These are phyloP conservation scores for Hypothenemus hampei DNA, from an alignment of 1,140 invertebrate genomes.

Conservation along the genomic window DNA sequence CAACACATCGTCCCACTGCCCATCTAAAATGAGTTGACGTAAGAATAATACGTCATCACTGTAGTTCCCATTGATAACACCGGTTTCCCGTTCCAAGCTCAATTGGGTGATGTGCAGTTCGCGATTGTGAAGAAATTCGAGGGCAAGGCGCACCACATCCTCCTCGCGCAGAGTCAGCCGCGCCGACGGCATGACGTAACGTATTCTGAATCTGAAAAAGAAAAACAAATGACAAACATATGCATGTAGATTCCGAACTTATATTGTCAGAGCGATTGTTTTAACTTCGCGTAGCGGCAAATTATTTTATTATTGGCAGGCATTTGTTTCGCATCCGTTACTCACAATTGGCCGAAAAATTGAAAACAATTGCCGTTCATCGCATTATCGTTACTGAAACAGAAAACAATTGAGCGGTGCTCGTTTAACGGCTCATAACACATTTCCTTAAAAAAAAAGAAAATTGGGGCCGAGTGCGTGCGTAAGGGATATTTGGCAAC, in stretches of 20 bases:
- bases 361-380: too few relatives aligned
- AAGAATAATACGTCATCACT: slow-evolving; percentile 91
- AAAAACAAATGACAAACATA: background rate
- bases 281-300: background rate
- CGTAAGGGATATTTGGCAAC: too few relatives aligned
- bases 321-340: background rate
- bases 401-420: too few relatives aligned
- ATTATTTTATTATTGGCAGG: background rate
- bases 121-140: slow-evolving; percentile 89
- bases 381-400: too few relatives aligned
- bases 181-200: slow-evolving; percentile 73
- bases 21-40: slow-evolving; percentile 90
- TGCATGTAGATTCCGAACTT: background rate
- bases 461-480: too few relatives aligned
- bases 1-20: slow-evolving; percentile 96
- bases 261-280: background rate
- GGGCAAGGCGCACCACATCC: slow-evolving; percentile 83
- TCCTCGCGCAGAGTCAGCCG: slow-evolving; percentile 80
- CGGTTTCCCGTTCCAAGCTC: slow-evolving; percentile 89
- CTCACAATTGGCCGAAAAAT: background rate
- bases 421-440: too few relatives aligned
- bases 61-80: slow-evolving; percentile 89
- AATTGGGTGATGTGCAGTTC: slow-evolving; percentile 87
- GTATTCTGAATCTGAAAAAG: slow-evolving; percentile 54
- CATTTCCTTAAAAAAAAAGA: too few relatives aligned